Percentiles rank a stretch among this genome's conserved stretches.
phyloP scores from a whole-genome alignment of 2,888 invertebrate species.

The Drosophila bunnanda region DNA sequence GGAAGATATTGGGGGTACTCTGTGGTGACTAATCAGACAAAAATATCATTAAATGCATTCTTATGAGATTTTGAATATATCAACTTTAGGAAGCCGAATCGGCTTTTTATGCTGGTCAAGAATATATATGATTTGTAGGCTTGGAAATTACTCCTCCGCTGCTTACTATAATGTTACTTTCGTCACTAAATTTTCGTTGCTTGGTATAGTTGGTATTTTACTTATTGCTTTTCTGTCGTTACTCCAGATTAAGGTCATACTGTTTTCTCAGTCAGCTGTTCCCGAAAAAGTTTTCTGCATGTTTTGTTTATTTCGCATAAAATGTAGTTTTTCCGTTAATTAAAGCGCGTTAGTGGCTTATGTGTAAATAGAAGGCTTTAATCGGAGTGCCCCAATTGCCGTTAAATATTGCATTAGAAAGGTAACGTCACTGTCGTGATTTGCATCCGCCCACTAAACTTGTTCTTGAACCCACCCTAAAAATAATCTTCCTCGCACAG shows the following conservation, averaged over 20 bases:
- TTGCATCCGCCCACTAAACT: conserved; percentile 35
- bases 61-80: no score
- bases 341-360: not conserved
- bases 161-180: no score
- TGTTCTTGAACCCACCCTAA: conserved; percentile 14
- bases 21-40: no score
- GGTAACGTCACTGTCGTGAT: not conserved
- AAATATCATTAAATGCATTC: no score
- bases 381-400: not conserved
- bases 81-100: no score
- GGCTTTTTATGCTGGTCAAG: no score
- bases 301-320: conserved; percentile 60
- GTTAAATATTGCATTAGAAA: not conserved
- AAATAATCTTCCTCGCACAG: conserved; percentile 24
- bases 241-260: conserved; percentile 42
- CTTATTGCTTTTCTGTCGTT: not conserved
- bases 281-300: conserved; percentile 18
- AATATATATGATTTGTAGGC: no score
- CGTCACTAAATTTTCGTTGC: no score
- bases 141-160: no score
- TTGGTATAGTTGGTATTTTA: conserved; percentile 44
- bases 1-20: not conserved
- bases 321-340: conserved; percentile 52
- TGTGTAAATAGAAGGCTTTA: not conserved
- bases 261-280: conserved; percentile 54